These are phyloP conservation scores for Gallinago stenura DNA, from an alignment of 2,797 vertebrate species.

Conservation along the genomic window DNA sequence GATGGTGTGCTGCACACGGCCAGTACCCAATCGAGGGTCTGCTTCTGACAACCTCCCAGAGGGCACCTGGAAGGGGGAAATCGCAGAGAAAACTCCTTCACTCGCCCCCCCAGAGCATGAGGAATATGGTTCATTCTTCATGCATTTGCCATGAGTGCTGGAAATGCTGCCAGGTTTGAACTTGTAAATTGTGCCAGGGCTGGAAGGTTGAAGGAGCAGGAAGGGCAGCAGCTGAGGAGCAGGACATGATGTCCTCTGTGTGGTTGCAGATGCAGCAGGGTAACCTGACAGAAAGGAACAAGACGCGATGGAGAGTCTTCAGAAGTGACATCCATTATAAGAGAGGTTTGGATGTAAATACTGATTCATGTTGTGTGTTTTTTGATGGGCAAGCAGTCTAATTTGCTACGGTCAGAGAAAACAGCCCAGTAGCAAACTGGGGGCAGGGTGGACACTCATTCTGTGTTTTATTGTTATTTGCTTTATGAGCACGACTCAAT, in stretches of 20 bases:
- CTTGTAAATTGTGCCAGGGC: background rate
- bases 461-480: background rate
- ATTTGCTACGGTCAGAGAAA: background rate
- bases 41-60: background rate
- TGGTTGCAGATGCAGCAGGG: background rate
- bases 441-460: background rate
- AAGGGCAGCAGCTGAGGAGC: background rate
- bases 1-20: background rate
- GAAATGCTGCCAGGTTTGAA: background rate
- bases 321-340: background rate
- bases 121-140: background rate
- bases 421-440: background rate
- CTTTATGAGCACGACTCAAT: background rate
- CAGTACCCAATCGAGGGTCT: fast-evolving
- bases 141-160: background rate
- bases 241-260: background rate
- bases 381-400: background rate
- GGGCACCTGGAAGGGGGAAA: background rate
- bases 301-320: background rate
- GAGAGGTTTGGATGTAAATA: background rate
- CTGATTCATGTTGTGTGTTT: background rate
- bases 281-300: background rate
- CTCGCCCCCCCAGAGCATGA: background rate
- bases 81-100: background rate
- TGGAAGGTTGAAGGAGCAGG: background rate